Percentiles rank a stretch among this genome's conserved stretches.
phyloP scores from a whole-genome alignment of 1,140 invertebrate species.

The Nephila pilipes region DNA sequence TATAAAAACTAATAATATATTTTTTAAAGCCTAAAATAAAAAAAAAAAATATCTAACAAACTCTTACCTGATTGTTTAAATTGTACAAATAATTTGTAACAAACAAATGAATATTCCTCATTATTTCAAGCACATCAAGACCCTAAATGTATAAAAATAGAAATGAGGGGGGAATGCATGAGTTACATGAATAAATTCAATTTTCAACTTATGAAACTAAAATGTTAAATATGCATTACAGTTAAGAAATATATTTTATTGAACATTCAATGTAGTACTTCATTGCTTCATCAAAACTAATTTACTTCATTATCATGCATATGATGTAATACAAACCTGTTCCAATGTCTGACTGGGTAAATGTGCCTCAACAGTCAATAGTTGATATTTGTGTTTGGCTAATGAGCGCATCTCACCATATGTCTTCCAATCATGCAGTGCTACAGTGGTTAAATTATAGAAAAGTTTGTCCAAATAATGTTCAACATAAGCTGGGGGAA shows the following conservation, averaged over 20 bases:
- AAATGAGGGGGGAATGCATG: no score
- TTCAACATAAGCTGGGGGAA: conserved; percentile 87
- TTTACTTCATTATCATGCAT: no score
- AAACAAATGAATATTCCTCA: conserved; percentile 98
- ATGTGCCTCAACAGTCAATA: conserved; percentile 93
- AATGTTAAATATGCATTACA: no score
- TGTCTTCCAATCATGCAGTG: conserved; percentile 98
- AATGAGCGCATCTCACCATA: conserved; percentile 98
- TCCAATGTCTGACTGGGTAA: conserved; percentile 98
- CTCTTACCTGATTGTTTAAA: conserved; percentile 91
- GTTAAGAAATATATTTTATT: no score
- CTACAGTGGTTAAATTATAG: conserved; percentile 98
- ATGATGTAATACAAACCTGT: conserved; percentile 84
- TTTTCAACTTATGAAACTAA: no score
- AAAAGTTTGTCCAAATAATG: conserved; percentile 97
- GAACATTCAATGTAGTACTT: not conserved
- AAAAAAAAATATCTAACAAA: not conserved
- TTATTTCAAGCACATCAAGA: conserved; percentile 98
- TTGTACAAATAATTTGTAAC: conserved; percentile 97
- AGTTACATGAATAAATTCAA: no score
- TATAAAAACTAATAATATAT: no score
- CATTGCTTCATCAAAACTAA: not conserved
- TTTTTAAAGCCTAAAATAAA: not conserved
- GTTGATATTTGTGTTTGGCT: conserved; percentile 91
- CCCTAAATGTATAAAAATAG: conserved; percentile 83